A percentile compares a stretch with the other conserved stretches of the same genome.
phyloP scores from a whole-genome alignment of 2,113 vertebrate species.

The Corydoras maculifer region DNA sequence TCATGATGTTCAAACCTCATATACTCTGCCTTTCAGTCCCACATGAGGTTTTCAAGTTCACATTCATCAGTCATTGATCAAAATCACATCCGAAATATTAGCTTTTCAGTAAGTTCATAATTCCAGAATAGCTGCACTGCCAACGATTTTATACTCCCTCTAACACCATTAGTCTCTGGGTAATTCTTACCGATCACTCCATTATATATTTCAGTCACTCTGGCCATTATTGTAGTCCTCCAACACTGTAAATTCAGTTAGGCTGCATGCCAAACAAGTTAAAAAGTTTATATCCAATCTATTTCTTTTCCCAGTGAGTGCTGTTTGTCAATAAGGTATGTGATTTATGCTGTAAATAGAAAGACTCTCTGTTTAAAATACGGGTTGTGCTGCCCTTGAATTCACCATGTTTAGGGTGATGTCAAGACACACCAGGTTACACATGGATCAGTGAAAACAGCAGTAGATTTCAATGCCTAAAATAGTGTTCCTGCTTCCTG shows the following conservation, averaged over 20 bases:
- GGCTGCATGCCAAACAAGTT: too few relatives aligned
- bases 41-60: slow-evolving; percentile 10
- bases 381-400: slow-evolving; percentile 31
- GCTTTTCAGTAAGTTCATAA: neutral
- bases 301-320: slow-evolving; percentile 14
- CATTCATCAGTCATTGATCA: neutral
- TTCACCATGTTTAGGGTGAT: slow-evolving; percentile 20
- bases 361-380: slow-evolving; percentile 24
- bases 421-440: slow-evolving; percentile 46
- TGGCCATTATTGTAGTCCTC: slow-evolving; percentile 1
- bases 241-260: slow-evolving; percentile 7
- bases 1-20: slow-evolving; percentile 1
- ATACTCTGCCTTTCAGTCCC: slow-evolving; percentile 1
- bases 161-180: neutral
- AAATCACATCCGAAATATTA: neutral
- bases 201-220: slow-evolving; percentile 12
- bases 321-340: slow-evolving; percentile 18
- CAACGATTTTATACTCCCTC: neutral
- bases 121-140: slow-evolving; percentile 11
- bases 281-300: slow-evolving; percentile 19
- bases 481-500: slow-evolving; percentile 47
- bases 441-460: slow-evolving; percentile 51
- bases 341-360: slow-evolving; percentile 21
- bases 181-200: neutral
- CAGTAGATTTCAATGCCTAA: slow-evolving; percentile 60